These are phyloP conservation scores for Gnathonemus echidnorhynchus DNA, from an alignment of 2,113 vertebrate species.

Conservation along the genomic window DNA sequence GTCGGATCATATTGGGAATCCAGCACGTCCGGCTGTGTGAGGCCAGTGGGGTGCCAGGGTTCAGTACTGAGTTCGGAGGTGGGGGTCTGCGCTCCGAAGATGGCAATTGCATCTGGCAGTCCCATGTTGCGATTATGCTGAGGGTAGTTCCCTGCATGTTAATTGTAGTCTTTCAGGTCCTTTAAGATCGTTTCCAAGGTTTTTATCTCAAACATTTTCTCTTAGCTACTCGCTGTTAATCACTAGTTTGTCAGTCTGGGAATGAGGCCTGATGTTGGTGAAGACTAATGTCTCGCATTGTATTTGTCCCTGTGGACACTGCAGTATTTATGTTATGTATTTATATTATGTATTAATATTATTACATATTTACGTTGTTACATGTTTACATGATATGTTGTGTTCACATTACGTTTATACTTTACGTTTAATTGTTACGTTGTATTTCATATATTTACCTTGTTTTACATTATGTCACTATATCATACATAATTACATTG, in stretches of 20 bases:
- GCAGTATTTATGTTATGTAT: not conserved
- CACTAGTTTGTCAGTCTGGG: constrained; percentile 43
- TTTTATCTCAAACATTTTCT: constrained; percentile 47
- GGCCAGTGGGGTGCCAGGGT: not conserved
- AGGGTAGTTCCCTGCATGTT: constrained; percentile 53
- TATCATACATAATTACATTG: not conserved
- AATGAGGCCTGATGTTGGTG: constrained; percentile 32
- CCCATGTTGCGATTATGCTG: constrained; percentile 66
- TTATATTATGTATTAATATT: not conserved
- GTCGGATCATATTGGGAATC: not conserved
- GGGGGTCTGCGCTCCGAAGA: constrained; percentile 33
- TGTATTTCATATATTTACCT: not conserved
- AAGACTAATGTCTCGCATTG: constrained; percentile 19
- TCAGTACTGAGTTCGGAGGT: not conserved
- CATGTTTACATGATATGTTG: not conserved
- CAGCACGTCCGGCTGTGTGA: not conserved
- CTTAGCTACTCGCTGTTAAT: constrained; percentile 37
- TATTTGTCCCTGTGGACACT: constrained; percentile 17
- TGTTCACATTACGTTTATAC: not conserved
- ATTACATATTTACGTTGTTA: not conserved
- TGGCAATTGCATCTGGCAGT: constrained; percentile 65
- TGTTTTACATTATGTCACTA: not conserved
- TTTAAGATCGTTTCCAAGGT: constrained; percentile 43
- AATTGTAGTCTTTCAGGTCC: constrained; percentile 50
- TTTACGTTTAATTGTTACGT: not conserved